Percentiles rank a stretch among this genome's conserved stretches.
These are phyloP conservation scores for Gallinago stenura DNA, from an alignment of 2,797 vertebrate species.

Conservation along the genomic window DNA sequence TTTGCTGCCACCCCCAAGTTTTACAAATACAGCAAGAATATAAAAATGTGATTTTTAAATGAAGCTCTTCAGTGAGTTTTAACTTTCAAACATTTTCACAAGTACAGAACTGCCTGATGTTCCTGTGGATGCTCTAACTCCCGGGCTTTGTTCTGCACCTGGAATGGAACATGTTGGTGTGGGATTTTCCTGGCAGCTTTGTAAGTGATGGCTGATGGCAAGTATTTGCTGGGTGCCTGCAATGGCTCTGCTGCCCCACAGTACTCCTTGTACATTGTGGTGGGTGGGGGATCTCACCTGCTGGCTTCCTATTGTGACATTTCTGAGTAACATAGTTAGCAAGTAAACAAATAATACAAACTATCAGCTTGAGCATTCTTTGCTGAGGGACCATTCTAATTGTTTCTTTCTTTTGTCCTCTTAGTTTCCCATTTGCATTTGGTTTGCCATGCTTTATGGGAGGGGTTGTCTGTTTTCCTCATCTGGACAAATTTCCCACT, in stretches of 20 bases:
- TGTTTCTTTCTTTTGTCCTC: not conserved
- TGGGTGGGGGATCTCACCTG: not conserved
- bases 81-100: not conserved
- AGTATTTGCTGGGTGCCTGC: rapidly evolving
- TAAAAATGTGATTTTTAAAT: not conserved
- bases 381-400: not conserved
- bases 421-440: not conserved
- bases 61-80: not conserved
- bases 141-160: not conserved
- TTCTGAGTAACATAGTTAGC: not conserved
- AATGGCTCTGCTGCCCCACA: not conserved
- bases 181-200: not conserved
- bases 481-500: not conserved
- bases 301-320: not conserved
- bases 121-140: not conserved
- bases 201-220: not conserved
- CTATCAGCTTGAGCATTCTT: not conserved
- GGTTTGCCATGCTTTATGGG: not conserved
- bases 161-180: not conserved
- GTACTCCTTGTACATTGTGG: no score
- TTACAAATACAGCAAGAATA: not conserved
- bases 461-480: not conserved
- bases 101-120: not conserved
- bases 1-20: not conserved
- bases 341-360: not conserved